Evolutionary conservation across 1,140 invertebrate species (phyloP), one percentile per base, ranked within the genome.

Genomic region (Ceratoteleas bidentatus): DNA sequence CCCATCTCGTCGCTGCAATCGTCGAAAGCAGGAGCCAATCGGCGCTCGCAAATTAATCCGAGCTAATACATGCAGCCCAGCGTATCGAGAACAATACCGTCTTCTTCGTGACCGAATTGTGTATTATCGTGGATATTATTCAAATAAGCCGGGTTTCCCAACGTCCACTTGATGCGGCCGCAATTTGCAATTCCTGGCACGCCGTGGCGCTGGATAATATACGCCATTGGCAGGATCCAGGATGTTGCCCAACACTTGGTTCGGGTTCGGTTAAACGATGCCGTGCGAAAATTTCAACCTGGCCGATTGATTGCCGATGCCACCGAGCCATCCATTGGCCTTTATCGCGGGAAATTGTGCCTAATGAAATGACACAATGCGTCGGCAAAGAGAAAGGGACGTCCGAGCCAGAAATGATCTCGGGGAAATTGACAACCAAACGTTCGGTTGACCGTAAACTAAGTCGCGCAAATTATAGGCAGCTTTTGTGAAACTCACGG

Each of bases 101-200:
- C 61, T 78, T 84, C 79, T 85, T 86, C 76, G 79, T 85, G 82
- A 86, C 38, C 61, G 43, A 84, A 69, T 68, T 52, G 78, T 83
- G 81, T 81, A 81, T 86, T 78, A 78, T 43, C 74, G 56, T 56
- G 49, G 61, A 83, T 76, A 85, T 86, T 85, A 86, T 86, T 85
- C 74, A 85, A 85, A 84, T 75, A 45, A 57, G 15, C 24, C 13
- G 13, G 32, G 14, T 86, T 86, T 86, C 84, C 54, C 79, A 86
- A 86, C 79, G 56, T 66, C 64, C 43, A 81, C 60, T 81, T 47
- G 68, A 45, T 54, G 77, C 70, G 50, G 80, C 58, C 43, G 77
- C 69, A 62, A 68, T 52, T 78, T 60, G 64, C 75, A 80, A 85
- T 79, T 78, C 49, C 82, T 84, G 76, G 81, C 57, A 84, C 74